A percentile compares a stretch with the other conserved stretches of the same genome.
phyloP scores from a whole-genome alignment of 2,797 vertebrate species.

The Urosaurus nigricauda region DNA sequence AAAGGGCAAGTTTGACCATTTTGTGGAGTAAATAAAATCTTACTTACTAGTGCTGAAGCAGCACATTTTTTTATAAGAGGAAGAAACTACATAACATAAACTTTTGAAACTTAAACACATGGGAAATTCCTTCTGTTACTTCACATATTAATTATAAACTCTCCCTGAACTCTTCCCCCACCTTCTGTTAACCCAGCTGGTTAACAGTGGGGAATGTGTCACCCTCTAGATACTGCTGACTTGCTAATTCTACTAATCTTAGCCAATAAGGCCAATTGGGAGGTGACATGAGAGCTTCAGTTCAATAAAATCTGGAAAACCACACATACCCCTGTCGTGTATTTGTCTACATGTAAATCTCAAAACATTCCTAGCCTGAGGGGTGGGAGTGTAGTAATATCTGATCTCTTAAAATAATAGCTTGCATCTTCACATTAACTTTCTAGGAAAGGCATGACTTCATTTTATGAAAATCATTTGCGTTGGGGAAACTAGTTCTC shows the following conservation, averaged over 20 bases:
- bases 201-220: not conserved
- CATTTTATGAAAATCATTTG: constrained; percentile 44
- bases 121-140: not conserved
- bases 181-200: not conserved
- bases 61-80: not conserved
- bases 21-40: not conserved
- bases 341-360: accelerated
- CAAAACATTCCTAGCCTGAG: not conserved
- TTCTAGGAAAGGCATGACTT: constrained; percentile 22
- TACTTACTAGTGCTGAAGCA: not conserved
- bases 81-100: not conserved
- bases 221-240: not conserved
- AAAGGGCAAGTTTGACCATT: not conserved
- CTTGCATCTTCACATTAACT: not conserved
- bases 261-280: not conserved
- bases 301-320: not conserved
- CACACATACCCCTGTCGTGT: not conserved
- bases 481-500: not conserved
- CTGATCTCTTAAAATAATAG: not conserved
- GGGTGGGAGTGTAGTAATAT: not conserved
- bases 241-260: not conserved
- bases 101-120: not conserved
- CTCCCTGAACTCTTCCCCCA: not conserved
- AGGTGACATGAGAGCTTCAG: not conserved
- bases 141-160: not conserved